Base-by-base conservation (phyloP, 2,113 vertebrate species). In the Tautogolabrus adspersus region DNA sequence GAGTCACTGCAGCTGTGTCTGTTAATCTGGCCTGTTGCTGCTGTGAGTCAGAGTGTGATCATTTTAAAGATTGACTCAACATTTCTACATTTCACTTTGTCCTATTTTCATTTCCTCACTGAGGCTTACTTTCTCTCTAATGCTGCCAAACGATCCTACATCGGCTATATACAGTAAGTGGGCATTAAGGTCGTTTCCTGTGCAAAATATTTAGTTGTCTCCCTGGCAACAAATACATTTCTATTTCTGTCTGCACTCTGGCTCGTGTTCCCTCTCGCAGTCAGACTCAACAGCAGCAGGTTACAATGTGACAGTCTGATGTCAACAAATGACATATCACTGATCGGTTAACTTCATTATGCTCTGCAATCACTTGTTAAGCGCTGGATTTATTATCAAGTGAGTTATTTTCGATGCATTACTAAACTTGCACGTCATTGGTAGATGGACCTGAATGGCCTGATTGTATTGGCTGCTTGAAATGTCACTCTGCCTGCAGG, bases 191-290 rank as follows among this genome's bases (percentile, higher is more conserved):
- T 79, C 7, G 16, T n/a, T 18, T 37, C 60, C 83, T 66, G 42
- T 30, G 60, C 79, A 64, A 92, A 91, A 91, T 91, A 92, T 92
- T 91, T 90, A 61, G 74, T 2, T 16, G 79, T 90, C 89, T 83
- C 90, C 87, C 21, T 73, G 84, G 84, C 57, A 87, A 90, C 92
- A 82, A 79, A 83, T 77, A 30, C 60, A 72, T 76, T 86, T 86
- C 89, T 91, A 87, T 91, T 86, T 85, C 42, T 21, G 68, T 71
- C 75, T 5, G 7, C 26, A 11, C 75, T 76, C 68, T 69, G 46
- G 46, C 57, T 12, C 8, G 40, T 18, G 37, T 42, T 67, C 30
- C 23, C 42, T 54, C 79, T 74, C 18, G 1, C 79, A 74, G 65
- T 23, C 77, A 75, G 56, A 46, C 74, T 83, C n/a, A 54, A 63